Evolutionary conservation across 2,797 vertebrate species (phyloP), one percentile per base, ranked within the genome.

Genomic region (Ciconia nigra): DNA sequence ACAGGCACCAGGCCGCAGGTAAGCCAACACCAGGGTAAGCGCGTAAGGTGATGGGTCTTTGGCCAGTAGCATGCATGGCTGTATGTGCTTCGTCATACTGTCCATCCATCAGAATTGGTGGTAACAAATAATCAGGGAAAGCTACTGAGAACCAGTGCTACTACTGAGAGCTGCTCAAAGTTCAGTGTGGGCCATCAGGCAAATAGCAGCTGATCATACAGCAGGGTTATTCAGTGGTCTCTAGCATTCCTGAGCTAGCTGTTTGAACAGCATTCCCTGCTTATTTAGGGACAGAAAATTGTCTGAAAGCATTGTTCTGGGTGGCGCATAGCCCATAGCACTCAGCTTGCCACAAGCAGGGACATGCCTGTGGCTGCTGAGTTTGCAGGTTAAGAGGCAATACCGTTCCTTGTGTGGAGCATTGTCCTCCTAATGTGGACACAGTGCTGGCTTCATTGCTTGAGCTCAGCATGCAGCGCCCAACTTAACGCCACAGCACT

Each of bases 31-130:
- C 41, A 22, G 58, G 35, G 11, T 5, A 31, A 46, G 52, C 3
- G 31, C 5, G 4, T 5, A 29, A 8, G 24, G 10, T 13, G 29
- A 17, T 18, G 19, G 42, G 42, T 21, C 46, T 77, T 55, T 52
- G 42, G 46, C 58, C 51, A n/a, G n/a, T 3, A 22, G 55, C 8
- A 1, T 4, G 3, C 4, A 2, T 3, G 33, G 57, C 52, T 39
- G 22, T 5, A 1, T 6, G 8, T 46, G 16, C 39, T 35, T 2
- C 42, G 24, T 29, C n/a, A 1, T 5, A 2, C 14, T 44, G n/a
- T 13, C 51, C 20, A 3, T 19, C 61, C 26, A 1, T 25, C 20
- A 24, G 55, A 70, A 16, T 1, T 17, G 25, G 18, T 47, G 26
- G 11, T 13, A 41, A 12, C 13, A 20, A 35, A 11, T 5, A 13